Percentiles rank a stretch among this genome's conserved stretches.
Conservation (phyloP, 2,888 invertebrate genomes). For the Eilema caniola region DNA sequence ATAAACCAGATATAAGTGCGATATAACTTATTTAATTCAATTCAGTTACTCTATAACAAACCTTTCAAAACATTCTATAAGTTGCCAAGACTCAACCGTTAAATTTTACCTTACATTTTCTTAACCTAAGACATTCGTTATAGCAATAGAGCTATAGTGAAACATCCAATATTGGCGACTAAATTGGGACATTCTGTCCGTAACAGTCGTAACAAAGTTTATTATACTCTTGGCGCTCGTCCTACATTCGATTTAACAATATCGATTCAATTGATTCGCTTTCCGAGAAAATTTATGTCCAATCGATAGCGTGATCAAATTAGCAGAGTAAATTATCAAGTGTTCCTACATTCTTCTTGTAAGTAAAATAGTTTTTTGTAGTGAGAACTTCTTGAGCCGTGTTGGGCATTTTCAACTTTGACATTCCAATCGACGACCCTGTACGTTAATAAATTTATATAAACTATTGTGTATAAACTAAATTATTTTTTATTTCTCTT, state of each 20-base stretch:
- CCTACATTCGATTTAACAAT: conserved; percentile 73
- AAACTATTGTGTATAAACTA: too few relatives aligned
- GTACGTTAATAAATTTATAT: too few relatives aligned
- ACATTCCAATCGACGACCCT: too few relatives aligned
- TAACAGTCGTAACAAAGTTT: conserved; percentile 69
- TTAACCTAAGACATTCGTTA: conserved; percentile 37
- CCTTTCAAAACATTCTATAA: neutral
- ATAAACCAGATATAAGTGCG: neutral
- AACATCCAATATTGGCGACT: conserved; percentile 58
- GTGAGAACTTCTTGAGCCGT: neutral
- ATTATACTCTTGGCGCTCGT: conserved; percentile 80
- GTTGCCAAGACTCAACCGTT: neutral
- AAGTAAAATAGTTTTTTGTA: neutral
- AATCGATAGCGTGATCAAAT: conserved; percentile 54
- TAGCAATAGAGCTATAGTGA: conserved; percentile 44
- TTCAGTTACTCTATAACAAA: neutral
- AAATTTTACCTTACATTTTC: conserved; percentile 32
- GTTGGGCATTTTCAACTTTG: too few relatives aligned
- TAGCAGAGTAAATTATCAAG: conserved; percentile 49
- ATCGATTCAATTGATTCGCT: conserved; percentile 74
- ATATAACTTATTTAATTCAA: neutral
- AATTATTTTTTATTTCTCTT: conserved; percentile 20
- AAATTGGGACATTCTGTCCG: conserved; percentile 60
- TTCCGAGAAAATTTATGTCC: conserved; percentile 60
- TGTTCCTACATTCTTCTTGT: neutral